Evolutionary conservation across 2,113 vertebrate species (phyloP).

Genomic region (Grallaria varia): DNA sequence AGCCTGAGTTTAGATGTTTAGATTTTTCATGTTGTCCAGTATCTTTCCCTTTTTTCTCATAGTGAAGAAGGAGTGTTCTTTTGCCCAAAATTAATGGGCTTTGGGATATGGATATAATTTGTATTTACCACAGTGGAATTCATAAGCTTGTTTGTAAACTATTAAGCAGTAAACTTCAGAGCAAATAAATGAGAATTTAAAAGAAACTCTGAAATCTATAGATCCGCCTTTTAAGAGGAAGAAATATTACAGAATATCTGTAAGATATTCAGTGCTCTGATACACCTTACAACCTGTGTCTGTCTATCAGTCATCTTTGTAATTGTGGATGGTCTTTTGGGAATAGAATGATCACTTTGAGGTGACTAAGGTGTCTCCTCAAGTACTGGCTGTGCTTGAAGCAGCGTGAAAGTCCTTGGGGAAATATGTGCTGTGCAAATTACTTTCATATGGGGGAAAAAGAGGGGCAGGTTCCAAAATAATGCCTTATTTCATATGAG

Average conservation of each 20-base stretch:
- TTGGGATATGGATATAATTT: not conserved
- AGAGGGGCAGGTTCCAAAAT: not conserved
- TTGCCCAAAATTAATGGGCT: not conserved
- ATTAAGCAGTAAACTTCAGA: not conserved
- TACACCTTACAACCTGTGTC: not conserved
- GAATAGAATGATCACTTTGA: not conserved
- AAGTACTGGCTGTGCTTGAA: not conserved
- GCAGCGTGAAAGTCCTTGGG: not conserved
- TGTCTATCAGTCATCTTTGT: not conserved
- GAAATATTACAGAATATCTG: not conserved
- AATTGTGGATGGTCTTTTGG: not conserved
- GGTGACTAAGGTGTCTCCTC: not conserved
- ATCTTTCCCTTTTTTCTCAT: not conserved
- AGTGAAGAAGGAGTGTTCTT: not conserved
- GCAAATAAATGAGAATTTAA: not conserved
- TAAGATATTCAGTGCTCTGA: not conserved
- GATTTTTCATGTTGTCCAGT: not conserved
- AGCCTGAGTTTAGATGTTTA: not conserved
- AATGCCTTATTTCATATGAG: not conserved
- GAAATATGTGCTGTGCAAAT: rapidly evolving
- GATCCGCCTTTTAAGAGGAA: not conserved
- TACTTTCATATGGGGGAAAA: not conserved
- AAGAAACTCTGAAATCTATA: not conserved
- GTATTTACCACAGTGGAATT: not conserved
- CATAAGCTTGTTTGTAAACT: not conserved